Evolutionary conservation across 2,113 vertebrate species (phyloP).

Genomic region (Dipodomys spectabilis): DNA sequence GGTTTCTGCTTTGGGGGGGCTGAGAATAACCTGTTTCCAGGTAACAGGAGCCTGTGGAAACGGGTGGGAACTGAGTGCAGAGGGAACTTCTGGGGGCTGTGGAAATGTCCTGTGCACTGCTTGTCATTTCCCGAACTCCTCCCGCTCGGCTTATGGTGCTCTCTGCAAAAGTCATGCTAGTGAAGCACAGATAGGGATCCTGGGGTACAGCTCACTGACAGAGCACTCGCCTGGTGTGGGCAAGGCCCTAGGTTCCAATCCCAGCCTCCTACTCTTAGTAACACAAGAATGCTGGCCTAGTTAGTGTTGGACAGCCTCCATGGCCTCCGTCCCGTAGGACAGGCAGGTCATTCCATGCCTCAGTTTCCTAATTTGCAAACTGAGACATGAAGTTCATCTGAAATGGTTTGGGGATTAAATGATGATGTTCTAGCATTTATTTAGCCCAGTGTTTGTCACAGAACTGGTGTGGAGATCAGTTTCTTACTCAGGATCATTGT

Average conservation of each 20-base stretch:
- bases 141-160: neutral
- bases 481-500: neutral
- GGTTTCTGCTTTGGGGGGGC: neutral
- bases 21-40: neutral
- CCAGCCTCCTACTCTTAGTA: neutral
- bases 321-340: too few relatives aligned
- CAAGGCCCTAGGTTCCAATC: neutral
- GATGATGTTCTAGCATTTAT: neutral
- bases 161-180: neutral
- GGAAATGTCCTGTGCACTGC: too few relatives aligned
- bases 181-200: neutral
- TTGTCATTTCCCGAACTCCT: neutral
- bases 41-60: neutral
- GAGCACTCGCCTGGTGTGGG: neutral
- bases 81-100: neutral
- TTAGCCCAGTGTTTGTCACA: neutral
- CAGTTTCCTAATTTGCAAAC: constrained; percentile 14
- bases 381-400: neutral
- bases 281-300: neutral
- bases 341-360: neutral
- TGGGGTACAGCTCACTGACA: neutral
- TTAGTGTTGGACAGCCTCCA: neutral
- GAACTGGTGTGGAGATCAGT: neutral
- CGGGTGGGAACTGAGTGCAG: neutral
- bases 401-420: neutral